Evolutionary conservation across 2,797 vertebrate species (phyloP), one percentile per base, ranked within the genome.

Genomic region (Hoplostethus mediterraneus): DNA sequence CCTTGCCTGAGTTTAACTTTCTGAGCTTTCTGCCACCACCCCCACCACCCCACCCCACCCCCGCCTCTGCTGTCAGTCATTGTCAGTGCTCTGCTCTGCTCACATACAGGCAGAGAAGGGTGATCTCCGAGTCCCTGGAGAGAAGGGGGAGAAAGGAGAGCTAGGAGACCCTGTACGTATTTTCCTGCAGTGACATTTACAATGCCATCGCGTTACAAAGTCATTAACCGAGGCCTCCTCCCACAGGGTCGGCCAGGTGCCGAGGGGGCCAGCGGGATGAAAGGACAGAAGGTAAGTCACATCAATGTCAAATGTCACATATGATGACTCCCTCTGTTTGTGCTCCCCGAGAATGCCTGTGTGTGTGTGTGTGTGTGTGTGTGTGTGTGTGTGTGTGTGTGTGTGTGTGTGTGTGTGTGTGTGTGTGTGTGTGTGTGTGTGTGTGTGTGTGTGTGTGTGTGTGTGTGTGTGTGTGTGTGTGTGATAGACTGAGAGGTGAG

Each of bases 271-370:
- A 6, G 73, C 0, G 93, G 92, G 16, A 72, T 74, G 72, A 97
- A 96, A 90, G 96, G 96, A 89, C 93, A 96, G 86, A 96, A 96
- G 95, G 95, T 96, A 90, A 92, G 93, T 92, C 76, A 75, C 72
- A 59, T 89, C 83, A 82, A 79, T 87, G 91, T 87, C 83, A 87
- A 79, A 75, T 87, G 84, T 87, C 79, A 83, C 40, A 71, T 51
- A 65, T 72, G 67, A 83, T 81, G 65, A 70, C 71, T 75, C 59
- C 65, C 21, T 67, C 28, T 54, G 78, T 88, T 81, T 82, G 68
- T 82, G 71, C 57, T 71, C 36, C 36, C 25, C 59, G 33, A 63
- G 60, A 80, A 7, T 69, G 45, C 14, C 3, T 66, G 25, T 44
- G 21, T 63, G 30, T 56, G 51, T 64, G 30, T 21, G 21, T 21